Conservation (phyloP, 2,113 vertebrate species). For the Lophochroa leadbeateri region DNA sequence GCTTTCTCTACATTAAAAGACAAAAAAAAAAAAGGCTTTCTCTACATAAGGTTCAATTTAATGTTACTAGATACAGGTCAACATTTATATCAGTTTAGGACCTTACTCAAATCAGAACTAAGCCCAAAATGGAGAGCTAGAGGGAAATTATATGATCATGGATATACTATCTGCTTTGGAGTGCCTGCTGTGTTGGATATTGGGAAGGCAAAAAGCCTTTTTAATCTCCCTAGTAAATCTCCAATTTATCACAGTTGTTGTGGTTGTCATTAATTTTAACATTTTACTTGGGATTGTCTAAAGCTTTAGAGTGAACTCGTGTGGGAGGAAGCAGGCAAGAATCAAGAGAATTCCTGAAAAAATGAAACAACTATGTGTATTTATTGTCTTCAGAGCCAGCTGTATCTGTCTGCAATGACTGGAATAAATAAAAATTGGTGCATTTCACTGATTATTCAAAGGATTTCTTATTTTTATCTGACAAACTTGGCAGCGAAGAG, state of each 20-base stretch:
- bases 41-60: background rate
- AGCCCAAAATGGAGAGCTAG: background rate
- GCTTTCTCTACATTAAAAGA: background rate
- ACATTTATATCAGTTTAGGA: background rate
- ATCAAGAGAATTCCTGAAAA: background rate
- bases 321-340: background rate
- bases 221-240: background rate
- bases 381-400: background rate
- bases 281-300: background rate
- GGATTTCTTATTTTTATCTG: rapidly evolving
- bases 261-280: background rate
- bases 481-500: background rate
- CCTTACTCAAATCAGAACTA: background rate
- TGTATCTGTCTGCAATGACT: background rate
- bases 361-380: background rate
- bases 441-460: background rate
- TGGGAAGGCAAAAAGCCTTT: background rate
- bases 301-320: background rate
- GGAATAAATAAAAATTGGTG: background rate
- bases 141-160: background rate
- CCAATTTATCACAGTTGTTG: background rate
- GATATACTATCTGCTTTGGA: background rate
- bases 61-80: background rate
- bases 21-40: background rate
- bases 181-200: background rate